Evolutionary conservation across 1,140 invertebrate genomes (phyloP).

Genomic region (Drosophila kurseongensis): DNA sequence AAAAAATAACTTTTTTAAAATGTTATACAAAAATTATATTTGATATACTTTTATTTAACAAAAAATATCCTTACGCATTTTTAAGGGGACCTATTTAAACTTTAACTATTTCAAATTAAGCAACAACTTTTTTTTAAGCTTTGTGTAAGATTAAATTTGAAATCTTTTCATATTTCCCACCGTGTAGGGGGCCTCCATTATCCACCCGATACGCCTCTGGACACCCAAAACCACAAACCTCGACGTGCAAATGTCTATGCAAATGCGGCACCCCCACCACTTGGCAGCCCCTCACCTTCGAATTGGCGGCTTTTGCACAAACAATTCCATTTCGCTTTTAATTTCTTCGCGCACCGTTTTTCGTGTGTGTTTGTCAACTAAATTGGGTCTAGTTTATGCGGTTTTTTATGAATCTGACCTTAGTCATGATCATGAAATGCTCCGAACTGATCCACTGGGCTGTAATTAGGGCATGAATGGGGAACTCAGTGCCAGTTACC

Average conservation of each 20-base stretch:
- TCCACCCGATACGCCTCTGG: conserved; percentile 50
- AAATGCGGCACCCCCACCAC: conserved; percentile 37
- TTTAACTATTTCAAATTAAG: too few species aligned
- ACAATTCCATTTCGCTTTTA: conserved; percentile 59
- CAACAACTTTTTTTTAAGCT: too few species aligned
- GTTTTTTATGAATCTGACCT: conserved; percentile 80
- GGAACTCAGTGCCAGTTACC: conserved; percentile 52
- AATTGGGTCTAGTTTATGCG: conserved; percentile 80
- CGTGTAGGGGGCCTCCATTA: conserved; percentile 30
- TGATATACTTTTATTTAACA: too few species aligned
- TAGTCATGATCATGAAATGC: conserved; percentile 76
- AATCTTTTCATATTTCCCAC: neutral
- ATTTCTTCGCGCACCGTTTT: conserved; percentile 53
- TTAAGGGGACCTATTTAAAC: too few species aligned
- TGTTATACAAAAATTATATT: too few species aligned
- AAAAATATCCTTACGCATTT: too few species aligned
- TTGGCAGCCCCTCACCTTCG: conserved; percentile 3
- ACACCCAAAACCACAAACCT: conserved; percentile 60
- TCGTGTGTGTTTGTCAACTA: conserved; percentile 44
- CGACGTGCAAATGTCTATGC: conserved; percentile 54
- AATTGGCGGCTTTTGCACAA: conserved; percentile 37
- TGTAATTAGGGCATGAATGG: conserved; percentile 56
- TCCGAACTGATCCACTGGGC: conserved; percentile 37
- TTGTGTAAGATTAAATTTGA: neutral
- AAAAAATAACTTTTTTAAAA: too few species aligned